Evolutionary conservation across 2,113 vertebrate genomes (phyloP), one percentile per base, ranked within the genome.

Genomic region (Anthoscopus minutus): DNA sequence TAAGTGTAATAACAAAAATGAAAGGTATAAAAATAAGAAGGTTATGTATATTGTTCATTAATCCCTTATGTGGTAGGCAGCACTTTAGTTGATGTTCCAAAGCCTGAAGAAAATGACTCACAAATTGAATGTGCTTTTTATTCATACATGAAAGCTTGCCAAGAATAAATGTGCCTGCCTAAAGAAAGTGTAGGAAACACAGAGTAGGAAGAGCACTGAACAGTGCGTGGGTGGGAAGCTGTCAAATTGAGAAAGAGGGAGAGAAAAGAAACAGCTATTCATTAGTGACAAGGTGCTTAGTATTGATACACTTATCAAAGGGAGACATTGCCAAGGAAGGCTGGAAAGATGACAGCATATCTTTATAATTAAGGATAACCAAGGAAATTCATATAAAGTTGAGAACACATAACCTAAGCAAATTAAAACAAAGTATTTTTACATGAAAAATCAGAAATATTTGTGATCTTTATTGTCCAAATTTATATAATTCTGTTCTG

Each of bases 301-400:
- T 79, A 74, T 86, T 88, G 77, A 94, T 91, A 97, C 37, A 33
- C 66, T 96, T 92, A 88, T 92, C 88, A 95, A 54, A 72, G 33
- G 65, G 35, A 96, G 62, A n/a, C 79, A 74, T 84, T 94, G 90
- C 87, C 73, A 65, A 30, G 47, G 81, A 79, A 73, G 56, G 72
- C 28, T 74, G 54, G 31, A 54, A 84, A 66, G 38, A 64, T 73
- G 77, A 58, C 81, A 80, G 38, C 13, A 2, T 69, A 28, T 92
- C 44, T 86, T 76, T 61, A 69, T 42, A 93, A 87, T 85, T 60
- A 91, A 51, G 23, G 54, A 35, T 44, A 91, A 76, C 85, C 76
- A 35, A 6, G 1, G 30, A 70, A 92, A 84, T 44, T 48, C 37
- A 4, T 33, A 25, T 11, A 18, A 77, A 35, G 28, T 58, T 60